A percentile compares a stretch with the other conserved stretches of the same genome.
phyloP scores from a whole-genome alignment of 2,888 invertebrate species.

The Andrena minutula region DNA sequence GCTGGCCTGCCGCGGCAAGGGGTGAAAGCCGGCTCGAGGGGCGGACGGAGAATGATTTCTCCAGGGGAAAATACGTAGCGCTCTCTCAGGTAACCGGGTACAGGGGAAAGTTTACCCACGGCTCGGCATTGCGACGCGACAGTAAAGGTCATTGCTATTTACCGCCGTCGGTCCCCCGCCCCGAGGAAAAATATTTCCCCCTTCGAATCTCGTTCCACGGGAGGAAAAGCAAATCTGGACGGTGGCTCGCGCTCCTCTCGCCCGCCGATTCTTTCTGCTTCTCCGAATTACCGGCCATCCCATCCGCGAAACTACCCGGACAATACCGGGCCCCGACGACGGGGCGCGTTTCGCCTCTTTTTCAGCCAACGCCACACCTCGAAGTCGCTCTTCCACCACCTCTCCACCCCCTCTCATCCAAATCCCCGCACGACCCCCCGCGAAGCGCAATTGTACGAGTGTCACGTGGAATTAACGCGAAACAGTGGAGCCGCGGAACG shows the following conservation, averaged over 20 bases:
- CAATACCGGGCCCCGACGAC: not conserved
- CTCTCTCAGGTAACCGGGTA: constrained; percentile 58
- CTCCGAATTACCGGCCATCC: not conserved
- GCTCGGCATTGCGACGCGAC: constrained; percentile 61
- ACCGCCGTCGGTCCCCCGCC: constrained; percentile 56
- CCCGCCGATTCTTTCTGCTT: constrained; percentile 15
- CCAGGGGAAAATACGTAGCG: constrained; percentile 67
- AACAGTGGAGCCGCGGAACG: constrained; percentile 56
- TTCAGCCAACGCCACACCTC: not conserved
- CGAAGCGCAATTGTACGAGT: constrained; percentile 8
- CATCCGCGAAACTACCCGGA: not conserved
- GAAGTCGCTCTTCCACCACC: too few relatives aligned
- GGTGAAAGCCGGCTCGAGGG: constrained; percentile 40
- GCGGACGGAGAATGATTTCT: constrained; percentile 67
- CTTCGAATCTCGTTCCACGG: not conserved
- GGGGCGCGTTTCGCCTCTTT: not conserved
- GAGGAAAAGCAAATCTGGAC: constrained; percentile 22
- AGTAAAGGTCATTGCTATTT: constrained; percentile 74
- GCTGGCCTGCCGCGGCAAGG: not conserved
- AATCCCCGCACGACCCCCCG: not conserved
- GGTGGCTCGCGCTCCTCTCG: not conserved
- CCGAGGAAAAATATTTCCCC: constrained; percentile 62
- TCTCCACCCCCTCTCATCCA: too few relatives aligned
- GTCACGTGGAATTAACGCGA: constrained; percentile 54
- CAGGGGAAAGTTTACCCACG: constrained; percentile 67